These are phyloP conservation scores for Clarias platycephalus DNA, from an alignment of 2,797 vertebrate species.

Conservation along the genomic window DNA sequence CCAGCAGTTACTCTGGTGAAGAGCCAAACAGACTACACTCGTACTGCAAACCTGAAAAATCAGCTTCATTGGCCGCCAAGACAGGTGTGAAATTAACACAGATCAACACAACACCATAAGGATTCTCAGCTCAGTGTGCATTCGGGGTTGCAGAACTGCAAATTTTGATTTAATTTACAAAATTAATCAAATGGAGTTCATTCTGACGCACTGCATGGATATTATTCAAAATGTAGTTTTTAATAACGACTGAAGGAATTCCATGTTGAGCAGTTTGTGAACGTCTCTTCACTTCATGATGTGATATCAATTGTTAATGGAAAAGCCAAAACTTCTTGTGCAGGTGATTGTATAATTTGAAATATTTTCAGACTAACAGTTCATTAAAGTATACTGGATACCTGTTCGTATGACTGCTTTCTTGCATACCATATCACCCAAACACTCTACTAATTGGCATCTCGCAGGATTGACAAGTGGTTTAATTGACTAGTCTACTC, in stretches of 20 bases:
- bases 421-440: not conserved
- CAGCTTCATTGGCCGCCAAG: conserved; percentile 54
- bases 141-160: not conserved
- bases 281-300: not conserved
- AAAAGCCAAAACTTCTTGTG: not conserved
- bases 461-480: not conserved
- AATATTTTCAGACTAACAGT: not conserved
- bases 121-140: not conserved
- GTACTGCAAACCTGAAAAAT: conserved; percentile 63
- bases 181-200: not conserved
- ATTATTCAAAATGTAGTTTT: not conserved
- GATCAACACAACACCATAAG: not conserved
- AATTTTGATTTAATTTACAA: not conserved
- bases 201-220: not conserved
- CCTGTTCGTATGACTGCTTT: not conserved
- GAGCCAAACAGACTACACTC: conserved; percentile 67
- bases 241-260: not conserved
- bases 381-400: not conserved
- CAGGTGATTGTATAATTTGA: not conserved
- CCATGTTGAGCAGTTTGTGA: not conserved
- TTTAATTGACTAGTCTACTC: no score
- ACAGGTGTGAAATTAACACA: conserved; percentile 62
- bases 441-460: not conserved
- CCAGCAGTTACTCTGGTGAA: conserved; percentile 70
- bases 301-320: not conserved